Conservation (phyloP, 2,113 vertebrate genomes). For the Ailuropoda melanoleuca region DNA sequence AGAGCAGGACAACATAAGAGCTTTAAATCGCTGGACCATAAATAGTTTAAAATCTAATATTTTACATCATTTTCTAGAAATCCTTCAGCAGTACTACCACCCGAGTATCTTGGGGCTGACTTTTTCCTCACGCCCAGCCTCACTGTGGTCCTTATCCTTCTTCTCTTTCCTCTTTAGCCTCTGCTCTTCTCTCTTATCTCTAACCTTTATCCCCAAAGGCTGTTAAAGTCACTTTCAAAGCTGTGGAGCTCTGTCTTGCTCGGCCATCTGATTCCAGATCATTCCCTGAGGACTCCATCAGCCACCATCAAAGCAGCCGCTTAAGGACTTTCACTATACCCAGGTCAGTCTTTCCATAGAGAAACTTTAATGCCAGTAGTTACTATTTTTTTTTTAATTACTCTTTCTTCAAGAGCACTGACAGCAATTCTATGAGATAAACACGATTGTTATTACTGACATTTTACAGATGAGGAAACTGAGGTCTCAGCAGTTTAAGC, state of each 20-base stretch:
- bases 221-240: constrained; percentile 32
- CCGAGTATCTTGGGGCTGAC: not conserved
- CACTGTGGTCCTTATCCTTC: not conserved
- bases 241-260: not conserved
- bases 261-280: not conserved
- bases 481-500: not conserved
- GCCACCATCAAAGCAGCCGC: not conserved
- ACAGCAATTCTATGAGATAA: not conserved
- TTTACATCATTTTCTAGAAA: not conserved
- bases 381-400: not conserved
- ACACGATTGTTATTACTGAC: not conserved
- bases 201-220: not conserved
- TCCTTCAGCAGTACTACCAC: not conserved
- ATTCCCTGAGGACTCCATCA: not conserved
- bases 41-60: not conserved
- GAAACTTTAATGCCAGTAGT: not conserved
- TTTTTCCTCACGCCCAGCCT: not conserved
- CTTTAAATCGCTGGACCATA: not conserved
- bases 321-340: not conserved
- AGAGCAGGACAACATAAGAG: not conserved
- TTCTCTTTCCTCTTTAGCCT: not conserved
- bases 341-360: not conserved
- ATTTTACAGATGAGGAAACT: not conserved
- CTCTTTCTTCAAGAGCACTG: not conserved
- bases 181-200: not conserved